Evolutionary conservation across 2,888 invertebrate genomes (phyloP).

Genomic region (Corythucha ciliata): DNA sequence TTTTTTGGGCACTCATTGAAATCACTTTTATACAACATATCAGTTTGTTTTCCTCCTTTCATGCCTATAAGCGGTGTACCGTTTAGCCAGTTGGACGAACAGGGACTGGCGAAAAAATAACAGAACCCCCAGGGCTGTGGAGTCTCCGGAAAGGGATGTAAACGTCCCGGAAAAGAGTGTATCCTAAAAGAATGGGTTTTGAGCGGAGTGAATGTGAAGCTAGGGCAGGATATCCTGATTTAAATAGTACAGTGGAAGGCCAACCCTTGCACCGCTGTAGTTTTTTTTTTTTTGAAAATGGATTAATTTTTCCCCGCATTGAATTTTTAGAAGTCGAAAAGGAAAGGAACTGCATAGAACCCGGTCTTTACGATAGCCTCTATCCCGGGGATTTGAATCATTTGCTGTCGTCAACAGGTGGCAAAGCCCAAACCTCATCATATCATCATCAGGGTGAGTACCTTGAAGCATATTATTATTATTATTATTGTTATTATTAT

Average conservation of each 20-base stretch:
- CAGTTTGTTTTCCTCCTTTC: too few species aligned
- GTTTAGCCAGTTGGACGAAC: too few species aligned
- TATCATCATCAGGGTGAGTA: conserved; percentile 32
- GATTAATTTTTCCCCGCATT: conserved; percentile 16
- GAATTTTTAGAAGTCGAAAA: conserved; percentile 61
- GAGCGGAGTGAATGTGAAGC: too few species aligned
- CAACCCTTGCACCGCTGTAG: not conserved
- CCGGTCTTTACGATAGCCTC: conserved; percentile 70
- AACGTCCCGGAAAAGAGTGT: conserved; percentile 31
- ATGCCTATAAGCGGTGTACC: too few species aligned
- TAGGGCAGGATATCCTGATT: conserved; percentile 29
- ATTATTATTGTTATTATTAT: too few species aligned
- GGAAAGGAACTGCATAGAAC: conserved; percentile 61
- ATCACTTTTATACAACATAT: too few species aligned
- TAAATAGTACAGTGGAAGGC: conserved; percentile 12
- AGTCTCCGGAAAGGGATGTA: conserved; percentile 34
- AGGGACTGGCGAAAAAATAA: too few species aligned
- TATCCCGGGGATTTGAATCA: conserved; percentile 67
- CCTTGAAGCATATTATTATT: not conserved
- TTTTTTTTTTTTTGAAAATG: not conserved
- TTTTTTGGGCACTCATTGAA: too few species aligned
- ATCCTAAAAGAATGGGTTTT: conserved; percentile 21
- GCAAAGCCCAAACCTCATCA: conserved; percentile 34
- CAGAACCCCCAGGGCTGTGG: conserved; percentile 13
- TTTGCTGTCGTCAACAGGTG: conserved; percentile 36